A percentile compares a stretch with the other conserved stretches of the same genome.
phyloP scores from a whole-genome alignment of 92 coral and sea anemone species.

The Epizoanthus illoricatus region DNA sequence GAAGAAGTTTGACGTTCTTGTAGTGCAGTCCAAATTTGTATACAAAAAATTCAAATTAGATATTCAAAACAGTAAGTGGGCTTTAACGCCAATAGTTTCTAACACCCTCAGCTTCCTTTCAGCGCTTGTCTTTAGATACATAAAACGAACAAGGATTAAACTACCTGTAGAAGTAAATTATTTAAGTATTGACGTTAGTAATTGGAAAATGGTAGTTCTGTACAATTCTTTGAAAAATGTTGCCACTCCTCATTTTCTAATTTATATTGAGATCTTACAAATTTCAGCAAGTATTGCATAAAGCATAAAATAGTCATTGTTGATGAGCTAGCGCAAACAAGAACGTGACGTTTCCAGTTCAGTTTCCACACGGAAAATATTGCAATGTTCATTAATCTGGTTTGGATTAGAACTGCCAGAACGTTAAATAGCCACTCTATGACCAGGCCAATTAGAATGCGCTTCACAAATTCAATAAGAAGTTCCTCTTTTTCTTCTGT shows the following conservation, averaged over 20 bases:
- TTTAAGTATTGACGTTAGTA: too few species aligned
- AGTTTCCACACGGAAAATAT: constrained; percentile 11
- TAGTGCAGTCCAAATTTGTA: too few species aligned
- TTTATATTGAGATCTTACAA: not conserved
- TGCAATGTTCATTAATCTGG: not conserved
- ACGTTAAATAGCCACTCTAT: not conserved
- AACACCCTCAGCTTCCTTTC: too few species aligned
- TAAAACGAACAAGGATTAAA: too few species aligned
- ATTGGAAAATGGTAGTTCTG: not conserved
- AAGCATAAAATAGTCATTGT: not conserved
- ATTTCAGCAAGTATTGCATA: not conserved
- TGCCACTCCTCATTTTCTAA: not conserved
- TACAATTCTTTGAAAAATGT: not conserved
- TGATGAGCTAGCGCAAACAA: not conserved
- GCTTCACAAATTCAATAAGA: not conserved
- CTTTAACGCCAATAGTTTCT: too few species aligned
- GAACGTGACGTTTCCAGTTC: not conserved
- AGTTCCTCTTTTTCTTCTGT: not conserved
- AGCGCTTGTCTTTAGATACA: too few species aligned
- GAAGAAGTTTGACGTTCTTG: too few species aligned
- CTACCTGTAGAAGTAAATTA: too few species aligned
- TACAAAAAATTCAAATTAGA: too few species aligned
- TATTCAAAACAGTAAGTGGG: too few species aligned
- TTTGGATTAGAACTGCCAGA: not conserved
- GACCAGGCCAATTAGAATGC: not conserved